Conservation (phyloP, 1,140 invertebrate genomes). For the Saxidomus purpurata region DNA sequence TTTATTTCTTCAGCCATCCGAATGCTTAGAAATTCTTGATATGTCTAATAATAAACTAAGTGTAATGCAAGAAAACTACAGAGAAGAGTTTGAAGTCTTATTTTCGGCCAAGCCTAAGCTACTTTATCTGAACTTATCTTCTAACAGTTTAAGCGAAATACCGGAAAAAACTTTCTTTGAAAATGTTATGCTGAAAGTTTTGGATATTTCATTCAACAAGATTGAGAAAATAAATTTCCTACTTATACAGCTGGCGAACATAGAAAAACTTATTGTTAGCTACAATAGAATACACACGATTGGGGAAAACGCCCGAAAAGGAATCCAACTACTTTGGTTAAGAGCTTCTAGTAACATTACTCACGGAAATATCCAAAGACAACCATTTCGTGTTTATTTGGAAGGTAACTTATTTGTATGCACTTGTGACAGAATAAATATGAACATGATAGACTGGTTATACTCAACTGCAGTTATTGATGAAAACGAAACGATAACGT, state of each 20-base stretch:
- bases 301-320: background rate
- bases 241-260: background rate
- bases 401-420: background rate
- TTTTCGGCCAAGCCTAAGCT: background rate
- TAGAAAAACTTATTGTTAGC: background rate
- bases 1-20: background rate
- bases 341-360: background rate
- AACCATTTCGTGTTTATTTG: background rate
- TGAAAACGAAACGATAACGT: background rate
- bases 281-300: background rate
- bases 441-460: background rate
- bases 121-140: background rate
- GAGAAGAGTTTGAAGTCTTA: background rate
- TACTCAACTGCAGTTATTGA: background rate
- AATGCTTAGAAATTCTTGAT: background rate
- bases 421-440: background rate
- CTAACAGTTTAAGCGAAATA: background rate
- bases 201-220: background rate
- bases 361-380: background rate
- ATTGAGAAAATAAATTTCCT: background rate
- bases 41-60: background rate
- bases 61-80: slow-evolving; percentile 7
- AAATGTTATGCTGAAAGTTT: background rate
- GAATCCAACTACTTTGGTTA: background rate
- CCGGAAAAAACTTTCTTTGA: background rate